Evolutionary conservation across 2,113 vertebrate genomes (phyloP), one percentile per base, ranked within the genome.

Genomic region (Mola mola): DNA sequence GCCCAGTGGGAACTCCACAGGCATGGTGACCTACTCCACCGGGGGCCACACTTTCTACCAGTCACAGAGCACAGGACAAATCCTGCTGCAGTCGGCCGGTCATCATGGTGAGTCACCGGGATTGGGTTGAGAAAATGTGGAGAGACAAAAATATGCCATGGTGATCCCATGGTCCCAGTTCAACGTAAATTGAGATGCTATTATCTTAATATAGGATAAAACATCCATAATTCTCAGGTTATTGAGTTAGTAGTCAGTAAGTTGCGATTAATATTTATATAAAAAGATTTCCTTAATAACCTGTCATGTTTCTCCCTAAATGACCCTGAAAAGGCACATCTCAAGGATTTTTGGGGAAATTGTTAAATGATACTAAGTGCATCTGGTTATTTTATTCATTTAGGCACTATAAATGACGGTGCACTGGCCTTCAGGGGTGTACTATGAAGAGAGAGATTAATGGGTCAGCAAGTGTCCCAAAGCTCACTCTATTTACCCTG

Each of bases 71-170:
- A 79, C 76, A 12, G 86, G 83, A 33, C 95, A 92, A 16, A 60
- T 92, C 7, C 57, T 92, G 49, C 70, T 93, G 41, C 94, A 95
- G 74, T 86, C 92, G 0, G 50, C 63, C 1, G 69, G 75, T 21
- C 73, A 75, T 43, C 83, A 82, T 0, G 75, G 89, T 88, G 66
- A 89, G 78, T 70, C 29, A 2, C 3, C 20, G 3, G 4, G 6
- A 69, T 12, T 2, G 76, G 19, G 33, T 37, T 20, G 8, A 12
- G 17, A n/a, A 47, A 26, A 42, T 31, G 24, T 4, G 17, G 16
- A 15, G 7, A n/a, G 24, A 2, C 31, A 4, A 40, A 2, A n/a
- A 17, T 8, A n/a, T 16, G 16, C n/a, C n/a, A n/a, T n/a, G n/a
- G n/a, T n/a, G n/a, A n/a, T n/a, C n/a, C n/a, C n/a, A n/a, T n/a